Evolutionary conservation across 2,888 invertebrate genomes (phyloP), one percentile per base, ranked within the genome.

Genomic region (Stratiomys singularior): DNA sequence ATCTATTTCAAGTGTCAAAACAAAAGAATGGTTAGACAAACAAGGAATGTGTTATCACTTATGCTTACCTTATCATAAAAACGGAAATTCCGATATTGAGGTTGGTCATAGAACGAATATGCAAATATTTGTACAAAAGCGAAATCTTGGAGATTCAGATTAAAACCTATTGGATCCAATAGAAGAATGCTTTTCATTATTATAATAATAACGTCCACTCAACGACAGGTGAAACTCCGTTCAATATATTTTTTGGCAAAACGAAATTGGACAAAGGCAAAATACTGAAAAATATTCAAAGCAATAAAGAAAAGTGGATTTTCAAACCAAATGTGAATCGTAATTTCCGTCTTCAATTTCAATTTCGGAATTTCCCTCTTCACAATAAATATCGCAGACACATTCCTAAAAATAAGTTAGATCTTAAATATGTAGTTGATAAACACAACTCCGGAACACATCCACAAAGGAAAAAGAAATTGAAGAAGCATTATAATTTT

Each of bases 261-360:
- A 21, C 60, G 7, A 60, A 60, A 60, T 25, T 60, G 3, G 7
- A 15, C 15, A 60, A 60, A 60, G 25, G 23, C 4, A 23, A 60
- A 60, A 60, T 25, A 60, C 27, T 60, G 4, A 60, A 60, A 60
- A 60, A 60, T 60, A 60, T 60, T 25, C 60, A 60, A 60, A 60
- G 18, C 23, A 60, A 60, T 23, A 60, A 60, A 60, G 60, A 60
- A 60, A 60, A 3, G 7, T 60, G 60, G 60, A 60, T 60, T 25
- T 18, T 3, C 7, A 60, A 60, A 60, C 21, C 60, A 13, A 60
- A 60, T 25, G 13, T 3, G 23, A 21, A 60, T 21, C 60, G 60
- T 5, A 60, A 60, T 21, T n/a, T n/a, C n/a, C n/a, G n/a, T n/a
- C n/a, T n/a, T n/a, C n/a, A n/a, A n/a, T n/a, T n/a, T n/a, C n/a